Base-by-base conservation (phyloP, 2,797 vertebrate species). In the Gymnothorax javanicus region DNA sequence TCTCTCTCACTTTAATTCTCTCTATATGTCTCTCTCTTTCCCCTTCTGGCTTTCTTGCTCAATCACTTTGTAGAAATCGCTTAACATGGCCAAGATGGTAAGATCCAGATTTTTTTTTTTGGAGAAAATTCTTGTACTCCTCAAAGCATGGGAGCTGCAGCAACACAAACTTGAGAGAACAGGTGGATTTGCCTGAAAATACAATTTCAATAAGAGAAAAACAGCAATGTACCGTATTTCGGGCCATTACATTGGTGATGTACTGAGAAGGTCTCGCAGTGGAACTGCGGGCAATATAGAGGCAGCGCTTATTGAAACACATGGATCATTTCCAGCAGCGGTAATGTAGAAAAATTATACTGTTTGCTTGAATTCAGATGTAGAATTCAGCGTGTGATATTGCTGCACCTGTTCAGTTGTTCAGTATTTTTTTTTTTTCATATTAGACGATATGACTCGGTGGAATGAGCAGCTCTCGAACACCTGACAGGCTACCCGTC, bases 301-400 rank as follows among this genome's bases (percentile, higher is more conserved):
- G 54, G 43, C 20, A 50, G n/a, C 0, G 75, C 43, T 52, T 54
- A 79, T 79, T 79, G 50, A 79, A 54, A 79, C 20, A 8, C 75
- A 54, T 54, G 17, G 50, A 79, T 79, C 75, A 79, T n/a, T 43
- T 77, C 43, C 75, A 79, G 50, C 27, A 43, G 27, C 15, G 12
- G 4, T 75, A 15, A 43, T 17, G 79, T n/a, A 33, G 59, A 59
- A 62, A 52, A 23, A 67, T 67, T 17, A 64, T 9, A 56, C 23
- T 77, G 73, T 77, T 17, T 25, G 57, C 71, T 50, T 85, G 57
- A 77, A 85, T 75, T 43, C 33, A 59, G 71, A 50, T 33, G 77
- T 58, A 25, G 52, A 25, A 57, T n/a, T 7, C 67, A n/a, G 62
- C 33, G 75, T 27, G 73, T 58, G 57, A 58, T 59, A 75, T 23